These are phyloP conservation scores for Poecile atricapillus DNA, from an alignment of 2,113 vertebrate species.

Conservation along the genomic window DNA sequence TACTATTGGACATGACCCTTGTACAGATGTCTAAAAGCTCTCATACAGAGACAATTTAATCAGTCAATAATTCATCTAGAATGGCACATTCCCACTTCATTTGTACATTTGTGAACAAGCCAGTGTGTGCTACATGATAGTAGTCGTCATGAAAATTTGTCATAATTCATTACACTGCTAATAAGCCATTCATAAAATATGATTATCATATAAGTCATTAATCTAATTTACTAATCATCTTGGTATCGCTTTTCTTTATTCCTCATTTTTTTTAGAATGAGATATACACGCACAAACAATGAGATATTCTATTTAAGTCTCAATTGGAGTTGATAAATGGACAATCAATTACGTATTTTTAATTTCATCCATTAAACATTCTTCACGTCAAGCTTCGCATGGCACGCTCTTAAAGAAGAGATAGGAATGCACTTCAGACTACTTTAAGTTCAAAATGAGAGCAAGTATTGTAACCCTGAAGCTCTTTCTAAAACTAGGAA, in stretches of 20 bases:
- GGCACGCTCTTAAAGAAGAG: not conserved
- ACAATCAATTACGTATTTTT: not conserved
- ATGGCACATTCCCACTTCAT: not conserved
- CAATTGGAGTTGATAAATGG: not conserved
- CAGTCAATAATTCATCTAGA: not conserved
- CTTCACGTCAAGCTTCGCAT: not conserved
- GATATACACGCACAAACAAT: not conserved
- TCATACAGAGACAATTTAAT: not conserved
- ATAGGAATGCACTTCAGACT: not conserved
- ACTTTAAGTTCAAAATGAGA: not conserved
- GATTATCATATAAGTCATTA: not conserved
- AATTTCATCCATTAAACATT: not conserved
- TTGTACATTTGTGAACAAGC: not conserved
- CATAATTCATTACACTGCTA: not conserved
- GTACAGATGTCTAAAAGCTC: not conserved
- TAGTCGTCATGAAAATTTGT: not conserved
- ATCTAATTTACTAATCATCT: not conserved
- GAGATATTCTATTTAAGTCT: not conserved
- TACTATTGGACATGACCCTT: not conserved
- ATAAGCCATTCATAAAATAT: not conserved
- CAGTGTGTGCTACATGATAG: not conserved
- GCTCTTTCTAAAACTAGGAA: not conserved
- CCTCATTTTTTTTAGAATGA: not conserved
- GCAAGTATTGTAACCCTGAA: not conserved
- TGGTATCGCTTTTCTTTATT: not conserved